Base-by-base conservation (phyloP, 2,888 invertebrate species). In the Lepas anatifera region DNA sequence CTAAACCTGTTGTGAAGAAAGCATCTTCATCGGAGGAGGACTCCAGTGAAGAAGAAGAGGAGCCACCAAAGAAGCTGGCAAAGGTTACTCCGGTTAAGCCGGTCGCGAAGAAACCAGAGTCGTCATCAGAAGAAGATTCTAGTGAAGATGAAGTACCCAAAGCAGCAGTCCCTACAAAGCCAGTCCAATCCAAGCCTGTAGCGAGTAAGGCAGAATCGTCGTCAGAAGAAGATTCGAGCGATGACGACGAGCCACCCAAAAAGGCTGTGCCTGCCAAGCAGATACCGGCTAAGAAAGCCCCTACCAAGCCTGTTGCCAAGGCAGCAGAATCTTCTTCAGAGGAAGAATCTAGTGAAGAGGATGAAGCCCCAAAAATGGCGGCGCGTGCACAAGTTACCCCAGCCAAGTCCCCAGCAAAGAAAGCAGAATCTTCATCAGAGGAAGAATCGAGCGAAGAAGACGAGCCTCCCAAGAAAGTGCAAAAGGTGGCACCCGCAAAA, bases 311-410 rank as follows among this genome's bases (percentile, higher is more conserved):
- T 10, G 48, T n/a, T n/a, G n/a, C n/a, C n/a, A n/a, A n/a, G n/a
- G n/a, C n/a, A n/a, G n/a, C n/a, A n/a, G n/a, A n/a, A n/a, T n/a
- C n/a, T n/a, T n/a, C n/a, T n/a, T n/a, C n/a, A n/a, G n/a, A n/a
- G n/a, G n/a, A n/a, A n/a, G n/a, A n/a, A n/a, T n/a, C n/a, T n/a
- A 52, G 52, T 13, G 52, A 52, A 16, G 52, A 52, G 52, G 52
- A 52, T 11, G 48, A 43, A 13, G 16, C 48, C 48, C 52, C 52
- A 4, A 52, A 52, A 16, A 52, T 29, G 29, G 16, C 52, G 4
- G 52, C 16, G 16, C 43, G 16, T 13, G 16, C 43, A 43, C 8
- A 43, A 18, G 8, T 43, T 3, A 43, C 43, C 13, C 43, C 43
- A 6, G 6, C 43, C 16, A 43, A 43, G 18, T 18, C n/a, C n/a